Conservation (phyloP, 2,888 invertebrate species). For the Limenitis arthemis region DNA sequence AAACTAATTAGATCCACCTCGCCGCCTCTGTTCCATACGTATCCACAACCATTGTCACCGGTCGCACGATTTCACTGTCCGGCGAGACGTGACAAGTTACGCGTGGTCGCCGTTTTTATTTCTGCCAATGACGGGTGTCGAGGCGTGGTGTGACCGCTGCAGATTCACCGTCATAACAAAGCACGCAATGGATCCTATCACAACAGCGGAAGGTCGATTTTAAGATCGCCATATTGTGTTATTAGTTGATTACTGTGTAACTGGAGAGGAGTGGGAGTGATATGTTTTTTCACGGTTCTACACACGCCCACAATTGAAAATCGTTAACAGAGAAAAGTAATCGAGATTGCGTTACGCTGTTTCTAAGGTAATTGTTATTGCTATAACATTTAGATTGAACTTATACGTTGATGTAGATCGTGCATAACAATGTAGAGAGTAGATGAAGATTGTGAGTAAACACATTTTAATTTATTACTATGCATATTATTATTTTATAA, state of each 20-base stretch:
- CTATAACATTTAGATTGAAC: background rate
- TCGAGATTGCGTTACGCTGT: slow-evolving; percentile 43
- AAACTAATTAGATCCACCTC: slow-evolving; percentile 36
- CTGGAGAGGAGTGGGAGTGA: slow-evolving; percentile 65
- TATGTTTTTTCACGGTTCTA: slow-evolving; percentile 55
- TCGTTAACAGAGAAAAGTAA: slow-evolving; percentile 37
- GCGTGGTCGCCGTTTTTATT: slow-evolving; percentile 71
- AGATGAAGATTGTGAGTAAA: too few species aligned
- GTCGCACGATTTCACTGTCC: slow-evolving; percentile 68
- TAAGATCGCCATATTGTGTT: slow-evolving; percentile 25
- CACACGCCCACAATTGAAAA: slow-evolving; percentile 63
- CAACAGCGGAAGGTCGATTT: slow-evolving; percentile 36
- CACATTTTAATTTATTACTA: too few species aligned
- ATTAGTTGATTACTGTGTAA: slow-evolving; percentile 43
- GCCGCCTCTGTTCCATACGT: too few species aligned
- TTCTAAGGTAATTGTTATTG: slow-evolving; percentile 24
- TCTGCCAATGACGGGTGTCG: slow-evolving; percentile 71
- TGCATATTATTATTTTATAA: too few species aligned
- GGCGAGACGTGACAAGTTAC: slow-evolving; percentile 68
- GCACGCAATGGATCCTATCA: slow-evolving; percentile 36
- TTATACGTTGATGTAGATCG: too few species aligned
- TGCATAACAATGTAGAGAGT: too few species aligned
- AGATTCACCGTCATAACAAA: slow-evolving; percentile 35
- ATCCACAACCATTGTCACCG: slow-evolving; percentile 69
- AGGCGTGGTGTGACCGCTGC: slow-evolving; percentile 59